Conservation (phyloP, 2,888 invertebrate genomes). For the Geophilus truncorum region DNA sequence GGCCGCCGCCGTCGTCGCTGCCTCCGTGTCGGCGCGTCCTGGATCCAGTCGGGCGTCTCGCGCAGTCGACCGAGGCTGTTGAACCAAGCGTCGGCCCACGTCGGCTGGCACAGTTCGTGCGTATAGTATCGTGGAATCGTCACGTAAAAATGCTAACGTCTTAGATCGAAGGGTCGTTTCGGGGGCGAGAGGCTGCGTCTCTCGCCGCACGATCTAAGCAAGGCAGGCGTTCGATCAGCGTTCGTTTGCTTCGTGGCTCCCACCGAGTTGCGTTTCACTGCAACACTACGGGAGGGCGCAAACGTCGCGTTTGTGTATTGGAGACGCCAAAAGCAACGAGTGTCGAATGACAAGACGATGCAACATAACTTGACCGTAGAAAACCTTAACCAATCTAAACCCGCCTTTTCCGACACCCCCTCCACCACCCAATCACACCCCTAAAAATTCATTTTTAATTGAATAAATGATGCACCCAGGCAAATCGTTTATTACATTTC, state of each 20-base stretch:
- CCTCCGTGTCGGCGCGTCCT: conserved; percentile 1
- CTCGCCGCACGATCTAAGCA: neutral
- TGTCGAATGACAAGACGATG: conserved; percentile 6
- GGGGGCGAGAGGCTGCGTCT: neutral
- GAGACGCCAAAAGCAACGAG: conserved; percentile 12
- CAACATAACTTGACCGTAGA: neutral
- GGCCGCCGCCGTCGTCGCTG: conserved; percentile 8
- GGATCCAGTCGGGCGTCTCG: conserved; percentile 1
- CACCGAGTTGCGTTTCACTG: neutral
- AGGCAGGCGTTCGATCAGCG: conserved; percentile 14
- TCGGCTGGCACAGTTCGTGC: neutral
- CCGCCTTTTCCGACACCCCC: neutral
- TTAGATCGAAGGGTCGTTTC: neutral
- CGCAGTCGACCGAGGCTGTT: neutral
- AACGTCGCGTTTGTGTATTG: conserved; percentile 20
- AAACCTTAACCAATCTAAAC: neutral
- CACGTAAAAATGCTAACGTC: neutral
- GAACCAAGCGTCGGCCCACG: neutral
- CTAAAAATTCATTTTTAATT: no score
- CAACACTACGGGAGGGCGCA: conserved; percentile 20
- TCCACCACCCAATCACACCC: no score
- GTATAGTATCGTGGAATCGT: neutral
- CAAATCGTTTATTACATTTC: no score
- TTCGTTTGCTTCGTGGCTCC: neutral
- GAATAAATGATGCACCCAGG: no score